These are phyloP conservation scores for Hypotaenidia philippensis DNA, from an alignment of 2,797 vertebrate species.

Conservation along the genomic window DNA sequence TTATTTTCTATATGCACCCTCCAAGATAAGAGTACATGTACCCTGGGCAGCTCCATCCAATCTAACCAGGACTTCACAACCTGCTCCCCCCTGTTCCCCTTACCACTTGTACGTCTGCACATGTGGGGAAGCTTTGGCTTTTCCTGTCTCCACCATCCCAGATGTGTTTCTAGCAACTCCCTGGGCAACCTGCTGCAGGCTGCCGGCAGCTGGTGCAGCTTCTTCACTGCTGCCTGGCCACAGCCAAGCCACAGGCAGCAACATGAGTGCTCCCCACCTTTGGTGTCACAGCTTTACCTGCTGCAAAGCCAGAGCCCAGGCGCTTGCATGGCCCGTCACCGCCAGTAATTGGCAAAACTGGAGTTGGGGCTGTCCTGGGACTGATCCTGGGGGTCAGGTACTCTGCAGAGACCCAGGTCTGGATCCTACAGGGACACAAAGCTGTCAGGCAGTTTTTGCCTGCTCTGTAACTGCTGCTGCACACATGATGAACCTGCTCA, in stretches of 20 bases:
- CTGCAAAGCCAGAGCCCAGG: neutral
- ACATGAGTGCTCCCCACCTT: neutral
- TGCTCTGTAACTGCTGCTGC: neutral
- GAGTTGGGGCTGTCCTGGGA: neutral
- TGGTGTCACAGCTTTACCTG: neutral
- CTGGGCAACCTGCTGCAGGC: accelerated
- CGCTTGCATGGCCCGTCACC: accelerated
- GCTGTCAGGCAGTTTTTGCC: neutral
- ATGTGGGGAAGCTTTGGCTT: neutral
- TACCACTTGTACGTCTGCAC: neutral
- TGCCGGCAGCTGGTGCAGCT: neutral
- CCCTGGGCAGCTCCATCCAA: neutral
- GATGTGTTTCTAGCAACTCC: neutral
- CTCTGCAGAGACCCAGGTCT: neutral
- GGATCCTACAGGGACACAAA: neutral
- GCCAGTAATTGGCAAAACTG: neutral
- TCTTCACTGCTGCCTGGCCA: neutral
- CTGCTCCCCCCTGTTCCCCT: neutral
- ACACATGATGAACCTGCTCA: neutral
- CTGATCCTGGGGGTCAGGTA: neutral
- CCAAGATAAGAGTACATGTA: neutral
- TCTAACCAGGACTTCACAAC: neutral
- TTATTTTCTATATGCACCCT: neutral
- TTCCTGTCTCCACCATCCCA: neutral
- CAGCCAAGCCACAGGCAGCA: neutral